phyloP scores from a whole-genome alignment of 2,888 invertebrate genomes.

The Dryobota labecula region DNA sequence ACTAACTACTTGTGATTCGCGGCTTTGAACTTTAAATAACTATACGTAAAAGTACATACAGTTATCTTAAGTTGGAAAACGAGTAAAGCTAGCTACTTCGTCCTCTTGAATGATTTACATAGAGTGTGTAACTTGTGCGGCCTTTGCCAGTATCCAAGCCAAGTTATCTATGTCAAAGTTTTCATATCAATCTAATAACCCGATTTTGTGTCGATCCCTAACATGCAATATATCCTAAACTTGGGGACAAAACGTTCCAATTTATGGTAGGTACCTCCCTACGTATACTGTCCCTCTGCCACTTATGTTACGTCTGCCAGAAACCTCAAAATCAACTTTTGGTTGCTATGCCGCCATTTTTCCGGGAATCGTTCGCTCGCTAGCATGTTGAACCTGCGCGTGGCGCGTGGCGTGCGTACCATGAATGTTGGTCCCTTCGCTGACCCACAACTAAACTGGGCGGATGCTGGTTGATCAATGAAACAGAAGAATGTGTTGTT shows the following conservation, averaged over 20 bases:
- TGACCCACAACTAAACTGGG: too few species aligned
- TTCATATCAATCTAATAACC: conserved; percentile 49
- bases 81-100: conserved; percentile 31
- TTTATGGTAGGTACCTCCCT: conserved; percentile 1
- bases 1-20: conserved; percentile 43
- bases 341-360: too few species aligned
- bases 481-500: too few species aligned
- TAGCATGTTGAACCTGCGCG: too few species aligned
- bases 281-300: neutral
- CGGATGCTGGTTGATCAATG: too few species aligned
- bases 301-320: too few species aligned
- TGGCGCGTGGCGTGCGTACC: too few species aligned
- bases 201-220: conserved; percentile 31
- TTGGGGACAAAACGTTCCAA: conserved; percentile 34
- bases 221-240: conserved; percentile 37
- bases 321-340: too few species aligned
- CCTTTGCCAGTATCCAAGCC: conserved; percentile 21
- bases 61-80: conserved; percentile 33
- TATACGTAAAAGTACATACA: conserved; percentile 20
- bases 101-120: conserved; percentile 29
- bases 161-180: conserved; percentile 38
- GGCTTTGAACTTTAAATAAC: conserved; percentile 50
- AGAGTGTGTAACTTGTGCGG: conserved; percentile 42
- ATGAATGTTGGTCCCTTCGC: too few species aligned
- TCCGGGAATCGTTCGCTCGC: too few species aligned